phyloP scores from a whole-genome alignment of 2,888 invertebrate genomes.

The Volucella zonaria region DNA sequence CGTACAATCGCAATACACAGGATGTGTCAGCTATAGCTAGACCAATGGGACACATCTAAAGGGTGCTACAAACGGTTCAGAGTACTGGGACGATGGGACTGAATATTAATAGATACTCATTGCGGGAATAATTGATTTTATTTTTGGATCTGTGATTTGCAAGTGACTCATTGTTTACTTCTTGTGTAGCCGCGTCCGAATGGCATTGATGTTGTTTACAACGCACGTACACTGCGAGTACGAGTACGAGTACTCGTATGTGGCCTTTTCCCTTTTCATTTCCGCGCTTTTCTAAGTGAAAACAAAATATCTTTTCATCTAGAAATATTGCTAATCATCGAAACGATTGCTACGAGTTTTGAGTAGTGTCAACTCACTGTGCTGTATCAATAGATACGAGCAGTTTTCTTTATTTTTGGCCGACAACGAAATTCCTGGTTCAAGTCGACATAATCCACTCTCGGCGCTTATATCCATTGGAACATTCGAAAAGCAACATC shows the following conservation, averaged over 20 bases:
- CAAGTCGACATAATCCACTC: background rate
- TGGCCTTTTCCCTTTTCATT: slow-evolving; percentile 35
- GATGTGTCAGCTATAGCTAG: slow-evolving; percentile 43
- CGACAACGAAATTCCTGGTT: slow-evolving; percentile 4
- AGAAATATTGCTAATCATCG: slow-evolving; percentile 67
- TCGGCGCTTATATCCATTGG: slow-evolving; percentile 41
- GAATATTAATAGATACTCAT: slow-evolving; percentile 66
- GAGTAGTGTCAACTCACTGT: slow-evolving; percentile 33
- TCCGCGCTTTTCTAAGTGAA: slow-evolving; percentile 22
- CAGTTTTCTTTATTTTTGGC: slow-evolving; percentile 41
- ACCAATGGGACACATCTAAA: too few species aligned
- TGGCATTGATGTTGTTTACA: slow-evolving; percentile 29
- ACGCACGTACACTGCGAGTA: background rate
- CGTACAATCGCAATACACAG: slow-evolving; percentile 71
- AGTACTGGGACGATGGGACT: slow-evolving; percentile 21
- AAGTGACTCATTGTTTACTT: slow-evolving; percentile 71
- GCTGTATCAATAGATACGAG: slow-evolving; percentile 9
- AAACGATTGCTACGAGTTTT: slow-evolving; percentile 8
- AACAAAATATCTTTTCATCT: slow-evolving; percentile 43
- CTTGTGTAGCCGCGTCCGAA: slow-evolving; percentile 36
- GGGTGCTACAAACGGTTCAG: background rate
- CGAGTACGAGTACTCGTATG: background rate
- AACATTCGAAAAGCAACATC: too few species aligned
- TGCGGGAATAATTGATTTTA: slow-evolving; percentile 73
- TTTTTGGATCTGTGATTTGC: slow-evolving; percentile 63